Percentiles rank a stretch among this genome's conserved stretches.
These are phyloP conservation scores for Amphilophus citrinellus DNA, from an alignment of 2,113 vertebrate species.

Conservation along the genomic window DNA sequence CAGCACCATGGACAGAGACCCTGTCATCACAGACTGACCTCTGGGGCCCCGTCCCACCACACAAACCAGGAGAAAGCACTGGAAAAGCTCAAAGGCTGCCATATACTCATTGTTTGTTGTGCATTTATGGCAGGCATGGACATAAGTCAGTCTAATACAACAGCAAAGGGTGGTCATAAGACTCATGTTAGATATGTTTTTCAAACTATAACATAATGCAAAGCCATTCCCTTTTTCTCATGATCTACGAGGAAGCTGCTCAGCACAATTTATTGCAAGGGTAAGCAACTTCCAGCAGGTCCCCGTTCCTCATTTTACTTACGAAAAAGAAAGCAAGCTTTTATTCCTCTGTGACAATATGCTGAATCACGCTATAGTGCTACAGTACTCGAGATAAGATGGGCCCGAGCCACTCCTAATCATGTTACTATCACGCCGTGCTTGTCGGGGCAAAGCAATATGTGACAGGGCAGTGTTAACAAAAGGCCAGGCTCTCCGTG, in stretches of 20 bases:
- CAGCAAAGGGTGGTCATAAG: background rate
- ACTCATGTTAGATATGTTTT: background rate
- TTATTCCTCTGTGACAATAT: background rate
- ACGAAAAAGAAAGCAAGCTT: background rate
- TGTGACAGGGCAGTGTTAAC: background rate
- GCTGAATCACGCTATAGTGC: conserved; percentile 6
- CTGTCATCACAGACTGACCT: conserved; percentile 58
- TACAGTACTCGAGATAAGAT: background rate
- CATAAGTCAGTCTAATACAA: background rate
- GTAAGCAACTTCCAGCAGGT: background rate
- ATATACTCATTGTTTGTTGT: conserved; percentile 29
- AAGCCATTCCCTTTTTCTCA: conserved; percentile 5
- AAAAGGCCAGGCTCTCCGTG: conserved; percentile 14
- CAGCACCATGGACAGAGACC: conserved; percentile 80
- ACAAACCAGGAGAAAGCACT: conserved; percentile 58
- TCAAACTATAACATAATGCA: background rate
- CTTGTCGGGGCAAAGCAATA: background rate
- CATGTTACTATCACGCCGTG: background rate
- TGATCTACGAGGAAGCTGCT: conserved; percentile 29
- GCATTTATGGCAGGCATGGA: background rate
- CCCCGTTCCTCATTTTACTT: conserved; percentile 16
- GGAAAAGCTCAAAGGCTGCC: conserved; percentile 53
- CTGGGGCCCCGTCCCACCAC: conserved; percentile 30
- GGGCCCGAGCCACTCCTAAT: background rate
- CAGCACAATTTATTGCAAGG: conserved; percentile 17